Evolutionary conservation across 64 coral and sea anemone genomes (phyloP).

Genomic region (Trachythela sp.): DNA sequence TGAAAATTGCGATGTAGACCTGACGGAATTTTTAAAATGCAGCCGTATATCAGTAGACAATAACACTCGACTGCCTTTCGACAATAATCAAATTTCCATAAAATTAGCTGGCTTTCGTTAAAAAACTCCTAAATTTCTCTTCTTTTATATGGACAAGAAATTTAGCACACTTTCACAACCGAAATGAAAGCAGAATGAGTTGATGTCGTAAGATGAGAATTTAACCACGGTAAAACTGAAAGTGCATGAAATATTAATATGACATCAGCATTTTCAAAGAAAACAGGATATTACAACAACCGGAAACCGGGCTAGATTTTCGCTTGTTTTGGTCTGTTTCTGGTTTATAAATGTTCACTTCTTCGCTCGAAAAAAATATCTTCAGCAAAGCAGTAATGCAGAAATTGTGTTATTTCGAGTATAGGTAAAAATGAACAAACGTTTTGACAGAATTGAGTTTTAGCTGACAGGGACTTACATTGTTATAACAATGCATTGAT

Average conservation of each 20-base stretch:
- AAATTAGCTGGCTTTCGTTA: too few relatives aligned
- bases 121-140: too few relatives aligned
- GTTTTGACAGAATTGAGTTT: too few relatives aligned
- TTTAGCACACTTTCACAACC: not conserved
- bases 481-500: not conserved
- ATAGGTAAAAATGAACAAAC: too few relatives aligned
- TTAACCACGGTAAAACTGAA: not conserved
- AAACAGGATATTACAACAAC: not conserved
- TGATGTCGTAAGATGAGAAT: not conserved
- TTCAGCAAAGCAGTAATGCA: not conserved
- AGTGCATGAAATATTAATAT: not conserved
- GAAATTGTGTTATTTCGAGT: too few relatives aligned
- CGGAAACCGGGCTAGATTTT: not conserved
- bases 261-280: not conserved
- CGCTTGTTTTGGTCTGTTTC: not conserved
- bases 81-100: too few relatives aligned
- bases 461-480: not conserved
- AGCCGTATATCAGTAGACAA: too few relatives aligned
- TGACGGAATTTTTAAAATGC: too few relatives aligned
- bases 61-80: too few relatives aligned
- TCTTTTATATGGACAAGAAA: too few relatives aligned
- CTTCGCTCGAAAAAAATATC: not conserved
- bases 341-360: not conserved
- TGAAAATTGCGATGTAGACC: not conserved
- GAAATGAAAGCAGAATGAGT: not conserved